Percentiles rank a stretch among this genome's conserved stretches.
Conservation (phyloP, 2,888 invertebrate genomes). For the Melipona beecheii region DNA sequence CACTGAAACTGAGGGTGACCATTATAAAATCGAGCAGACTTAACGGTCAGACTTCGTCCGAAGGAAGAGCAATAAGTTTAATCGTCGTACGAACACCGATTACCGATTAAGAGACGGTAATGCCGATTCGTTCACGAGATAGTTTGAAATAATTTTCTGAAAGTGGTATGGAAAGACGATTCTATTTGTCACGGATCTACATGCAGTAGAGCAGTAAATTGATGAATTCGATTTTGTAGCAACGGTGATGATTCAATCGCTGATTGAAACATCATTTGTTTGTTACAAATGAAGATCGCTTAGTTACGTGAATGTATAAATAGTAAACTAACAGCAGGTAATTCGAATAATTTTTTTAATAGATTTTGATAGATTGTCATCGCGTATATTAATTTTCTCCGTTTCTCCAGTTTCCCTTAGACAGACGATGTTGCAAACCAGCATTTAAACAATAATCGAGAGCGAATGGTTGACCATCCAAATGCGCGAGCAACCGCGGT, state of each 20-base stretch:
- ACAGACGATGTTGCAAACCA: not conserved
- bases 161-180: not conserved
- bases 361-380: no score
- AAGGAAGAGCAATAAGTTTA: slow-evolving; percentile 49
- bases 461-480: not conserved
- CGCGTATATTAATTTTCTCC: no score
- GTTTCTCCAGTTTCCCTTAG: not conserved
- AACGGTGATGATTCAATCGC: no score
- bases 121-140: not conserved
- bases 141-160: slow-evolving; percentile 60
- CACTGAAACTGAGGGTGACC: slow-evolving; percentile 16
- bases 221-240: no score
- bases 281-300: not conserved
- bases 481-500: not conserved
- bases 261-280: no score
- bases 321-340: not conserved
- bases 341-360: not conserved
- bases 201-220: not conserved
- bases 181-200: not conserved
- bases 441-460: not conserved
- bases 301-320: not conserved
- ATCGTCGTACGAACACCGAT: slow-evolving; percentile 36
- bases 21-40: slow-evolving; percentile 17
- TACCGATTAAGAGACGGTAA: no score
- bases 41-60: slow-evolving; percentile 22